These are phyloP conservation scores for Nomada ferruginata DNA, from an alignment of 2,888 invertebrate species.

Conservation along the genomic window DNA sequence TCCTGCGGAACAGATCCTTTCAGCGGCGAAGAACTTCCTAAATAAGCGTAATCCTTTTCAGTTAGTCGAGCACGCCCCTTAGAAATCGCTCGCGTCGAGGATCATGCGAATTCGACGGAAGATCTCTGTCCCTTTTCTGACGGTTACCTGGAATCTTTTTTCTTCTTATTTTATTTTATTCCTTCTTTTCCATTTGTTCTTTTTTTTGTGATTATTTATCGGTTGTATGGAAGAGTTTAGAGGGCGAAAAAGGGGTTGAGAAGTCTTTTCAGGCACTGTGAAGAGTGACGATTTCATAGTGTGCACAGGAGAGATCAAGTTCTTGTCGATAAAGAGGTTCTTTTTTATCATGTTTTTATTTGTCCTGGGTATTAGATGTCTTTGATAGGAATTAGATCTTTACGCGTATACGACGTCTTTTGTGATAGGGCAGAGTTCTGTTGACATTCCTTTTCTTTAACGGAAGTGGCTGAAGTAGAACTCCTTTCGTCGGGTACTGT, in stretches of 20 bases:
- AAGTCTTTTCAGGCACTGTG: no score
- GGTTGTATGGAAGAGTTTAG: no score
- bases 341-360: no score
- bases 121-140: constrained; percentile 8
- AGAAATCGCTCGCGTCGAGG: constrained; percentile 49
- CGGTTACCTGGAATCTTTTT: background rate
- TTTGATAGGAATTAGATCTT: no score
- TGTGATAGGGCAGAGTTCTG: background rate
- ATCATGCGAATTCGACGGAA: constrained; percentile 31
- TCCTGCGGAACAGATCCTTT: constrained; percentile 43
- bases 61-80: constrained; percentile 40
- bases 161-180: background rate
- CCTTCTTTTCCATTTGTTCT: background rate
- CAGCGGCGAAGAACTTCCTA: constrained; percentile 50
- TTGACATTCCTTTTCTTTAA: background rate
- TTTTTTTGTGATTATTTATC: background rate
- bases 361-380: no score
- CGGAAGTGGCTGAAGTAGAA: background rate
- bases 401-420: no score
- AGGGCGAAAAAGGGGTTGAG: no score
- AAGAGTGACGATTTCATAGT: no score
- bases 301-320: no score
- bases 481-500: background rate
- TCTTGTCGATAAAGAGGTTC: no score
- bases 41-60: constrained; percentile 66